These are phyloP conservation scores for Cyprinodon diabolis DNA, from an alignment of 2,797 vertebrate genomes.

Conservation along the genomic window DNA sequence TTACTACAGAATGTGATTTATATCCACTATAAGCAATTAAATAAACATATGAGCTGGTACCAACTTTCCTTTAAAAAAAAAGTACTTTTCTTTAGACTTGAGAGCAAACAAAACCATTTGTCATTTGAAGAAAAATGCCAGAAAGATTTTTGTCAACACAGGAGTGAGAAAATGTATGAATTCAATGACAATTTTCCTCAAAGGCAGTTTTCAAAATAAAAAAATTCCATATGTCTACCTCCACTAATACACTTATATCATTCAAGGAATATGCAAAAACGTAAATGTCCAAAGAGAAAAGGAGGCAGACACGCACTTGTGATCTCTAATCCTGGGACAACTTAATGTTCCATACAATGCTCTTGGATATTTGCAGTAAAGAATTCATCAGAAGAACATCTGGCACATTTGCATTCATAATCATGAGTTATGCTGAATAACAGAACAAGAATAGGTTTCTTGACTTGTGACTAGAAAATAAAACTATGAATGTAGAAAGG, in stretches of 20 bases:
- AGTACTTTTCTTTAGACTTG: neutral
- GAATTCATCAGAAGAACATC: neutral
- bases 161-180: neutral
- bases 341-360: neutral
- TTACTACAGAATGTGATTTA: too few relatives aligned
- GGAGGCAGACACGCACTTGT: neutral
- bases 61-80: neutral
- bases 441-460: neutral
- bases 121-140: neutral
- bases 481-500: neutral
- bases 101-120: neutral
- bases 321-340: neutral
- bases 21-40: too few relatives aligned
- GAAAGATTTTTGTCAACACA: neutral
- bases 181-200: neutral
- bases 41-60: neutral
- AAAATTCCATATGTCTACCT: neutral
- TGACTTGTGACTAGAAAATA: neutral
- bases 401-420: neutral
- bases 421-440: neutral
- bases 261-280: constrained; percentile 4
- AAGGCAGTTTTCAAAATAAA: neutral
- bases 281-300: neutral
- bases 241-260: neutral
- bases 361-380: neutral